These are phyloP conservation scores for Pseudorectes ferrugineus DNA, from an alignment of 2,113 vertebrate genomes.

Conservation along the genomic window DNA sequence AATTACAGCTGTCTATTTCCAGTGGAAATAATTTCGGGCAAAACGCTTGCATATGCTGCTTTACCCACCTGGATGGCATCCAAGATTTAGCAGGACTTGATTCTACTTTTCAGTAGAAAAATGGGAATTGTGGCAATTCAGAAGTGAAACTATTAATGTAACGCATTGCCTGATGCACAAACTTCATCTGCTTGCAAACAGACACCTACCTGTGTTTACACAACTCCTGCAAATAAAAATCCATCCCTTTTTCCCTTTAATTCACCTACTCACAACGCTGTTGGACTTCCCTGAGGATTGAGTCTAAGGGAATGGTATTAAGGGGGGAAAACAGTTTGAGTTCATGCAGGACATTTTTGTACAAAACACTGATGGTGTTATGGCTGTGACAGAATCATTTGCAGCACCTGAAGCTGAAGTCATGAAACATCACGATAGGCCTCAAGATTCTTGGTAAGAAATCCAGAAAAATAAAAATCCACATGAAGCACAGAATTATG, in stretches of 20 bases:
- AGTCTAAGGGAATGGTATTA: neutral
- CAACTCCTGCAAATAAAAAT: neutral
- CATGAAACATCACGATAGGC: neutral
- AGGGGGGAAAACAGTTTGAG: fast-evolving
- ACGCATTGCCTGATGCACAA: neutral
- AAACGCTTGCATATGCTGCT: neutral
- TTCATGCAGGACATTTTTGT: neutral
- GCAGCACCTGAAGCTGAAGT: neutral
- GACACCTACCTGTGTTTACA: neutral
- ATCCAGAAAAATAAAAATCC: neutral
- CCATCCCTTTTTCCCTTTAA: neutral
- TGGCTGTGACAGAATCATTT: neutral
- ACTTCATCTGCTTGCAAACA: neutral
- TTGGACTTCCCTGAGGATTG: fast-evolving
- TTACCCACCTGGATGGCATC: neutral
- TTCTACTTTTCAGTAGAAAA: neutral
- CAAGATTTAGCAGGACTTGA: neutral
- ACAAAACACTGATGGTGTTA: neutral
- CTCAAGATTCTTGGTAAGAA: neutral
- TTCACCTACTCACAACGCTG: neutral
- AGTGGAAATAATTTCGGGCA: neutral
- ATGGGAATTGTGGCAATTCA: neutral
- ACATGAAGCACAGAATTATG: fast-evolving
- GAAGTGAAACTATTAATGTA: neutral
- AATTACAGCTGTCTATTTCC: neutral